Percentiles rank a stretch among this genome's conserved stretches.
phyloP scores from a whole-genome alignment of 2,797 vertebrate genomes.

The Bovichtus variegatus region DNA sequence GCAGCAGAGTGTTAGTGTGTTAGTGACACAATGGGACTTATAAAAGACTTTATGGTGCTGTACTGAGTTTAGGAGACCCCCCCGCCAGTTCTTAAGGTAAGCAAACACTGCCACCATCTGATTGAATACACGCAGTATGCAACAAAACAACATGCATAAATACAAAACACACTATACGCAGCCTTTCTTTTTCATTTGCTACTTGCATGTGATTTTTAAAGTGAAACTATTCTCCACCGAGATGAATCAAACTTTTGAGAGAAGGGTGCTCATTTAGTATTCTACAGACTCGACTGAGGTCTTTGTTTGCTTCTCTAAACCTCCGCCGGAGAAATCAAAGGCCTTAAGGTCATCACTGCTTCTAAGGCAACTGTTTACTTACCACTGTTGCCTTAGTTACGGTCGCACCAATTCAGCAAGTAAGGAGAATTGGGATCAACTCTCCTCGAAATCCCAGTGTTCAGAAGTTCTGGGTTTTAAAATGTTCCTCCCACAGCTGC shows the following conservation, averaged over 20 bases:
- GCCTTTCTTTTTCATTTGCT: neutral
- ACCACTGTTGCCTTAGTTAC: constrained; percentile 60
- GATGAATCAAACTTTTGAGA: constrained; percentile 22
- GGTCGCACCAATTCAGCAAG: constrained; percentile 25
- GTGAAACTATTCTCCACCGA: neutral
- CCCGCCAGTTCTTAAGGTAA: constrained; percentile 16
- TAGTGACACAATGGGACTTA: constrained; percentile 50
- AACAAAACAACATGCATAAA: neutral
- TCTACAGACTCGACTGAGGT: constrained; percentile 4
- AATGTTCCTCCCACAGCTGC: constrained; percentile 11
- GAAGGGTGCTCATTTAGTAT: constrained; percentile 24
- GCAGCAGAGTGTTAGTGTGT: constrained; percentile 27
- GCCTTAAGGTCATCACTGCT: constrained; percentile 59
- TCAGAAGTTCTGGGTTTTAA: constrained; percentile 10
- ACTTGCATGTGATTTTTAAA: constrained; percentile 16
- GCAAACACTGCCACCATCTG: constrained; percentile 60
- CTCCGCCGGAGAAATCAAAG: constrained; percentile 58
- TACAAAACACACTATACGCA: neutral
- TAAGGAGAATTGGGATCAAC: constrained; percentile 31
- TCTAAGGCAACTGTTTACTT: constrained; percentile 34
- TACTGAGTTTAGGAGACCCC: constrained; percentile 29
- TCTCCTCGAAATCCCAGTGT: constrained; percentile 28
- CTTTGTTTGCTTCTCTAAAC: constrained; percentile 41
- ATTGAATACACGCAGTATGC: constrained; percentile 10
- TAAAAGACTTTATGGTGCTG: constrained; percentile 61